These are phyloP conservation scores for Drymonia ruficornis DNA, from an alignment of 2,888 invertebrate genomes.

Conservation along the genomic window DNA sequence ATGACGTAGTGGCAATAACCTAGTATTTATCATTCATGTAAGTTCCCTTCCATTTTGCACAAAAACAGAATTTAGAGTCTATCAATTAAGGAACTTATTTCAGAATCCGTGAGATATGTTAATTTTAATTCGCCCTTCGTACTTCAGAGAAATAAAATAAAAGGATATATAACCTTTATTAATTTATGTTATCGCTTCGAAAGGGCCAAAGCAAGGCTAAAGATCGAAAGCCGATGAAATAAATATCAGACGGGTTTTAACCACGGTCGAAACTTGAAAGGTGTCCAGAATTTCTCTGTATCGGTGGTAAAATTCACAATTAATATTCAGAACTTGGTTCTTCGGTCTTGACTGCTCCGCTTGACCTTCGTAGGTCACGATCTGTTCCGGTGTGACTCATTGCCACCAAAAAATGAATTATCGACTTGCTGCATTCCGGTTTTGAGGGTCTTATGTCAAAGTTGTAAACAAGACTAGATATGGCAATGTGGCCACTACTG, in stretches of 20 bases:
- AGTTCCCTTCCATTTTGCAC: no score
- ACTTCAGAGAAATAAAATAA: background rate
- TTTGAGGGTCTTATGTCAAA: conserved; percentile 17
- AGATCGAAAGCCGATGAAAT: background rate
- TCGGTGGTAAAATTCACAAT: conserved; percentile 16
- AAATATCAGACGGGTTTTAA: conserved; percentile 12
- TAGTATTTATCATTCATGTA: no score
- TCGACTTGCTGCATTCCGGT: conserved; percentile 13
- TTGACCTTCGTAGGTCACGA: conserved; percentile 26
- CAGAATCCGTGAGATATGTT: background rate
- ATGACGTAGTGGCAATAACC: no score
- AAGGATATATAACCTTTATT: background rate
- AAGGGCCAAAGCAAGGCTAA: background rate
- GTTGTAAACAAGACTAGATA: conserved; percentile 20
- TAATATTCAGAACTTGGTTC: conserved; percentile 29
- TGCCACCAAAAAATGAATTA: conserved; percentile 23
- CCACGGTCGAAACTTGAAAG: conserved; percentile 16
- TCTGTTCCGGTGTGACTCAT: conserved; percentile 39
- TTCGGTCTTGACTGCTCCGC: conserved; percentile 18
- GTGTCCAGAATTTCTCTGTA: conserved; percentile 28
- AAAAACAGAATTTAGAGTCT: no score
- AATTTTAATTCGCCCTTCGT: background rate
- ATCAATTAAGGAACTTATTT: no score
- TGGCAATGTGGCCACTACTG: background rate
- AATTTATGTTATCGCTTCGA: background rate